Conservation (phyloP, 2,113 vertebrate species). For the Orthonyx spaldingii region DNA sequence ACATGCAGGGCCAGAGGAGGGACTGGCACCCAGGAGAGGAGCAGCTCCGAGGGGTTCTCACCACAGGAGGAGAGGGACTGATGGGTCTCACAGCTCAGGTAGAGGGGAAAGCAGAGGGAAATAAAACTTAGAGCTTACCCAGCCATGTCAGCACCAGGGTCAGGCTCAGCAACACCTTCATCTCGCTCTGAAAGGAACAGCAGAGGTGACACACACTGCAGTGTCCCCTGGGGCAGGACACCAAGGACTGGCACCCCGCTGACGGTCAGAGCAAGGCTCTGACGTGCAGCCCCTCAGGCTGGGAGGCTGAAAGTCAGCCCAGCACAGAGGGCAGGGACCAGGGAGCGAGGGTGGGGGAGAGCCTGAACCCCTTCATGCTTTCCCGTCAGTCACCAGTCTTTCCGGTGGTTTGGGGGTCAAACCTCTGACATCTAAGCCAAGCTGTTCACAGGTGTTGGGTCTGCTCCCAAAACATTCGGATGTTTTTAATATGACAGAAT, state of each 20-base stretch:
- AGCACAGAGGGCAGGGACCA: not conserved
- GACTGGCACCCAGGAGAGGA: not conserved
- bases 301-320: not conserved
- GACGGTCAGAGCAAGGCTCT: not conserved
- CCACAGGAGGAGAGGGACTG: not conserved
- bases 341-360: accelerated
- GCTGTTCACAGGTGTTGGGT: not conserved
- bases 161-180: conserved; percentile 25
- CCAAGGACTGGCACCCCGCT: not conserved
- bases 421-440: accelerated
- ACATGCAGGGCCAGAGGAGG: not conserved
- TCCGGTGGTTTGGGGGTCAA: not conserved
- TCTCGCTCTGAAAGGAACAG: not conserved
- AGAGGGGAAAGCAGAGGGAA: not conserved
- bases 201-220: not conserved
- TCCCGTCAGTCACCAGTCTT: not conserved
- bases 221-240: not conserved
- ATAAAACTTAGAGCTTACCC: conserved; percentile 46
- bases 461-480: not conserved
- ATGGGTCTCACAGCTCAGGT: not conserved
- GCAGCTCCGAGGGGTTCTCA: not conserved
- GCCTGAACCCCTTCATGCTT: not conserved
- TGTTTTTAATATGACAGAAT: accelerated
- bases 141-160: conserved; percentile 24
- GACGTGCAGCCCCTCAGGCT: not conserved